These are phyloP conservation scores for Alligator mississippiensis DNA, from an alignment of 2,113 vertebrate species.

Conservation along the genomic window DNA sequence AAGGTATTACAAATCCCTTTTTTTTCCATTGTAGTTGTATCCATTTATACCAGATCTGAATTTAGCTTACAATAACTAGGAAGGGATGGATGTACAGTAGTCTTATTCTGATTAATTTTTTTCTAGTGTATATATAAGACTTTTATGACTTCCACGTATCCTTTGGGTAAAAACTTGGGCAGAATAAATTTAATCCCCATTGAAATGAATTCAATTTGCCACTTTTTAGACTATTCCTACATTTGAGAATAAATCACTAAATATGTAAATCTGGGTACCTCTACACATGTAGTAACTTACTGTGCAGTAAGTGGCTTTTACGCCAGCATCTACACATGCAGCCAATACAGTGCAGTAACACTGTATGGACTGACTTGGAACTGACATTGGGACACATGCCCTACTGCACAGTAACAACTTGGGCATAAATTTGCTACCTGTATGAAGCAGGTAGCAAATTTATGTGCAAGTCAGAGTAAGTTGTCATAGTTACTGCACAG, in stretches of 20 bases:
- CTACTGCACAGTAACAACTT: no score
- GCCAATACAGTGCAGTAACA: no score
- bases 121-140: neutral
- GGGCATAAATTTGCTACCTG: no score
- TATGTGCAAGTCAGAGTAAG: no score
- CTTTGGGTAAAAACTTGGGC: neutral
- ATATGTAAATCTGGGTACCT: neutral
- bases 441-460: no score
- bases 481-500: no score
- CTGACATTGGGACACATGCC: no score
- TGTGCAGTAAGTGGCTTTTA: no score
- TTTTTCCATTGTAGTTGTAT: neutral
- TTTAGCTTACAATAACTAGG: neutral
- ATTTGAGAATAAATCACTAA: neutral
- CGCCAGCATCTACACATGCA: no score
- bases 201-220: slow-evolving; percentile 17
- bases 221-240: neutral
- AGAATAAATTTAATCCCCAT: neutral
- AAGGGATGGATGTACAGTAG: neutral
- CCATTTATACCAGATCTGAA: neutral
- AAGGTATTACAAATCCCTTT: neutral
- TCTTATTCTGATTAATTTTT: neutral
- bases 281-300: no score
- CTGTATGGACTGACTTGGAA: no score
- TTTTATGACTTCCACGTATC: neutral